Percentiles rank a stretch among this genome's conserved stretches.
These are phyloP conservation scores for Catostomus latipinnis DNA, from an alignment of 2,797 vertebrate genomes.

Conservation along the genomic window DNA sequence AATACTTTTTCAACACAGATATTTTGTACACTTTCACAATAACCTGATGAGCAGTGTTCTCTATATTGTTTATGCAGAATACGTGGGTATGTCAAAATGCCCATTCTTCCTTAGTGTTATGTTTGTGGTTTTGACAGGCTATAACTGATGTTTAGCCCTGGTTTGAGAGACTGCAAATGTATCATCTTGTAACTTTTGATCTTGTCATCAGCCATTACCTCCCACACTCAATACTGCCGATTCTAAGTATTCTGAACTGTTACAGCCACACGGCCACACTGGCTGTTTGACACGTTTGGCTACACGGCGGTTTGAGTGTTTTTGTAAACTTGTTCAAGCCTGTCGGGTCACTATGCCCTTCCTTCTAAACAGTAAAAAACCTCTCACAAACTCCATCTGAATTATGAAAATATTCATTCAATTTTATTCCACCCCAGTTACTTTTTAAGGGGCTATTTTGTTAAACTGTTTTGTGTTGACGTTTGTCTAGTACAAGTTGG, in stretches of 20 bases:
- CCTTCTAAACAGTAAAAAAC: constrained; percentile 4
- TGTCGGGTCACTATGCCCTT: constrained; percentile 1
- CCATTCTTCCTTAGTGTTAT: neutral
- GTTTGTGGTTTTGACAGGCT: neutral
- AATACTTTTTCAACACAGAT: neutral
- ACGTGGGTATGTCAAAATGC: neutral
- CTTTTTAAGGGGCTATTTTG: neutral
- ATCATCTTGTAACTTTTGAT: neutral
- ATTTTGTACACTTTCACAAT: neutral
- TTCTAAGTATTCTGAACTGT: constrained; percentile 6
- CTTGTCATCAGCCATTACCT: neutral
- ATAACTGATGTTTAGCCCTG: neutral
- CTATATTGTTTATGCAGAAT: neutral
- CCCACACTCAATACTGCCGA: neutral
- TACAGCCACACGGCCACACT: constrained; percentile 24
- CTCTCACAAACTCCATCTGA: neutral
- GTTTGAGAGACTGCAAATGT: neutral
- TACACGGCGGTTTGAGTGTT: neutral
- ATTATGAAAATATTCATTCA: no score
- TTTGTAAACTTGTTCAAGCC: neutral
- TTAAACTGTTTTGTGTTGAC: neutral
- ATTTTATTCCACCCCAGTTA: neutral
- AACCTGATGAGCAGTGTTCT: neutral
- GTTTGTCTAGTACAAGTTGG: neutral
- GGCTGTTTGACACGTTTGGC: neutral